phyloP scores from a whole-genome alignment of 2,797 vertebrate genomes.

The Epinephelus awoara region DNA sequence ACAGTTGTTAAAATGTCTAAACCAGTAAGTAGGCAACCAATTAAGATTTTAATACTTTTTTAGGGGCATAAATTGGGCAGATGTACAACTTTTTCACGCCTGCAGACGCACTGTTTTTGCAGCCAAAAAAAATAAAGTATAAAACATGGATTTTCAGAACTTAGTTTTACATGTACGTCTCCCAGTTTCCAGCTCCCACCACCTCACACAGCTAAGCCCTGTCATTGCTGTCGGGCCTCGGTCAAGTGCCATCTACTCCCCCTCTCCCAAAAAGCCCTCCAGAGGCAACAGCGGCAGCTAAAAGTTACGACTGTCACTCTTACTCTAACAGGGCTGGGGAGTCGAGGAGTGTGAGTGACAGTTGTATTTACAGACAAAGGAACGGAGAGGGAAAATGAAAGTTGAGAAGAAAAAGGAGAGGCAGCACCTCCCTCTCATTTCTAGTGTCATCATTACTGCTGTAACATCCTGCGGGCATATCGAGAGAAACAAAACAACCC shows the following conservation, averaged over 20 bases:
- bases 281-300: conserved; percentile 15
- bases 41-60: neutral
- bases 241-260: conserved; percentile 31
- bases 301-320: conserved; percentile 29
- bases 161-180: neutral
- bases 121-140: neutral
- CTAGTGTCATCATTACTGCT: conserved; percentile 44
- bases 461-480: conserved; percentile 48
- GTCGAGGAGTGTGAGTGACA: conserved; percentile 35
- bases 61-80: neutral
- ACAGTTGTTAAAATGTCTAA: neutral
- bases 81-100: neutral
- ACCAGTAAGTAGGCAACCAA: neutral
- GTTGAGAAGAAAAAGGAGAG: conserved; percentile 27
- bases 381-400: conserved; percentile 21
- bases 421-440: conserved; percentile 28
- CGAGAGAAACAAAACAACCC: conserved; percentile 38
- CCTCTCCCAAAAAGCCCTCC: conserved; percentile 30
- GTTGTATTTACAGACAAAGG: conserved; percentile 26
- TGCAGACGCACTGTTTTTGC: neutral
- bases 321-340: conserved; percentile 4
- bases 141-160: neutral
- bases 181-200: neutral
- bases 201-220: neutral
- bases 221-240: neutral